These are phyloP conservation scores for Onthophagus taurus DNA, from an alignment of 1,140 invertebrate genomes.

Conservation along the genomic window DNA sequence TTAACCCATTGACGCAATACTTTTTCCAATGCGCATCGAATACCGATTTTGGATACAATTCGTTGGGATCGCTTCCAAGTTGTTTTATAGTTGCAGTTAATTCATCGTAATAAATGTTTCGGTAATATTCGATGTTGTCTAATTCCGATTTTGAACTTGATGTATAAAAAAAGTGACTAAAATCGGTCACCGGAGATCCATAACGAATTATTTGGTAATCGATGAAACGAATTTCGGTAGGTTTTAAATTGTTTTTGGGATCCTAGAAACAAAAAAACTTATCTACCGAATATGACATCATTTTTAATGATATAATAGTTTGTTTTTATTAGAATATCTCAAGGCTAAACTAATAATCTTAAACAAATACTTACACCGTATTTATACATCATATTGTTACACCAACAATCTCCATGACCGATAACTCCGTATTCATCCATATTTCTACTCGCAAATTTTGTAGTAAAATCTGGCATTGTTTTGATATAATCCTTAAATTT, in stretches of 20 bases:
- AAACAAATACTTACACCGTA: not conserved
- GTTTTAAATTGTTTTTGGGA: not conserved
- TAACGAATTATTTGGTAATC: conserved; percentile 47
- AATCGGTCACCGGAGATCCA: conserved; percentile 45
- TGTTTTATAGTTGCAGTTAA: conserved; percentile 29
- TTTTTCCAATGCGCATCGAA: conserved; percentile 37
- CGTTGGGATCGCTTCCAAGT: conserved; percentile 35
- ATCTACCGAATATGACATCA: not conserved
- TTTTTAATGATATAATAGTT: not conserved
- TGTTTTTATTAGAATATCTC: not conserved
- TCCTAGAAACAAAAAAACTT: not conserved
- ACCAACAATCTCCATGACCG: not conserved
- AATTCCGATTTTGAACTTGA: conserved; percentile 41
- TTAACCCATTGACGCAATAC: conserved; percentile 15
- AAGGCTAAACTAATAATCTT: not conserved
- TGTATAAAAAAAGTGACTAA: conserved; percentile 46
- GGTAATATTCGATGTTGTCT: conserved; percentile 38
- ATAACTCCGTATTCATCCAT: not conserved
- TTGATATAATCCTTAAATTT: not conserved
- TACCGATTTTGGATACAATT: conserved; percentile 38
- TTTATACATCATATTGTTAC: not conserved
- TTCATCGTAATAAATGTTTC: conserved; percentile 46
- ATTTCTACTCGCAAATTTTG: not conserved
- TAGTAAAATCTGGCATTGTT: not conserved
- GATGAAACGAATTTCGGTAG: no score